Evolutionary conservation across 2,888 invertebrate species (phyloP).

Genomic region (Lepeophtheirus nordmannii): DNA sequence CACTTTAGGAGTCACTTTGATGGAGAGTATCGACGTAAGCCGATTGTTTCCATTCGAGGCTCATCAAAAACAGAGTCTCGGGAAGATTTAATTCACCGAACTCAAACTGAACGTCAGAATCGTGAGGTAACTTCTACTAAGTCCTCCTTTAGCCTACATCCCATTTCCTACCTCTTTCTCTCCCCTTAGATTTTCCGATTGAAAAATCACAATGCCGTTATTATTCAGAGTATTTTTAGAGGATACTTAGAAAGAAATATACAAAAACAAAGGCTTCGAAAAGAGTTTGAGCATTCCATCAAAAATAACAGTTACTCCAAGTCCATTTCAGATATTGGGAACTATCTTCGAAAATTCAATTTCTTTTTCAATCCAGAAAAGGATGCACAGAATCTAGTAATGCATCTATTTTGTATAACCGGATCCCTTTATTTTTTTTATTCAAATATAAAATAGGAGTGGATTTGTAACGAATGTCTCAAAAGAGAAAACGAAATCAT

Average conservation of each 20-base stretch:
- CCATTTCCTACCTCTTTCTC: slow-evolving; percentile 17
- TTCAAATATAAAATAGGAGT: not conserved
- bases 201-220: slow-evolving; percentile 55
- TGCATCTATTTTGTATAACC: not conserved
- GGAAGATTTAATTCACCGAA: slow-evolving; percentile 57
- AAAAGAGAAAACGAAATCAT: not conserved
- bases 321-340: not conserved
- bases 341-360: not conserved
- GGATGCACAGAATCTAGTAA: not conserved
- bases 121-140: slow-evolving; percentile 49
- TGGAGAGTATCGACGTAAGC: slow-evolving; percentile 70
- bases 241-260: not conserved
- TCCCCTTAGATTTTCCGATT: slow-evolving; percentile 48
- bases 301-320: not conserved
- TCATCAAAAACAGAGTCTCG: slow-evolving; percentile 56
- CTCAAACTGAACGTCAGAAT: slow-evolving; percentile 68
- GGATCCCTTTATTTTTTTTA: not conserved
- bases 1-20: slow-evolving; percentile 48
- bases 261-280: not conserved
- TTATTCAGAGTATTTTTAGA: slow-evolving; percentile 38
- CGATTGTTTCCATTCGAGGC: slow-evolving; percentile 75
- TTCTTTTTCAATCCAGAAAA: not conserved
- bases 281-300: slow-evolving; percentile 3
- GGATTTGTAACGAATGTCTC: slow-evolving; percentile 1
- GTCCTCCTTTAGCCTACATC: slow-evolving; percentile 25